Conservation (phyloP, 35 echinoderm and acorn worm species). For the Nesometra sesokonis region DNA sequence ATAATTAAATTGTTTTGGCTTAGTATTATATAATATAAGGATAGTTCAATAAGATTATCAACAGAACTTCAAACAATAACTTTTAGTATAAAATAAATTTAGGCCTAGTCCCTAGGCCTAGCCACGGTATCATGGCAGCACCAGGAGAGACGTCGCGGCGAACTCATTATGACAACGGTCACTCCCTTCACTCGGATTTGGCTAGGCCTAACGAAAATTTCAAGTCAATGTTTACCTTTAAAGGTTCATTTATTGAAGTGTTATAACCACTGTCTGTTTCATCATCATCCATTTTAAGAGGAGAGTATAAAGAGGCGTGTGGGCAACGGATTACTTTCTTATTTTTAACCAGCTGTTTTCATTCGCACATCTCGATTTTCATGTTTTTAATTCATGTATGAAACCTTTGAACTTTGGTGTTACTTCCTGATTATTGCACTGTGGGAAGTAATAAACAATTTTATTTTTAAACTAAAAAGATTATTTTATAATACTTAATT, state of each 20-base stretch:
- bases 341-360: neutral
- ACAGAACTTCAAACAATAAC: too few relatives aligned
- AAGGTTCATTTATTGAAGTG: constrained; percentile 70
- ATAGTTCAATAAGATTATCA: too few relatives aligned
- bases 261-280: constrained; percentile 91
- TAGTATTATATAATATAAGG: too few relatives aligned
- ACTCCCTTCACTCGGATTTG: too few relatives aligned
- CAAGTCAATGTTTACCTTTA: constrained; percentile 38
- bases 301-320: neutral
- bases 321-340: neutral
- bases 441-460: neutral
- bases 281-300: constrained; percentile 78
- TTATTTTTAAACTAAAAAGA: neutral
- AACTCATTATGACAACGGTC: too few relatives aligned
- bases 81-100: too few relatives aligned
- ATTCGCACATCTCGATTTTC: neutral
- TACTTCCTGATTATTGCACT: neutral
- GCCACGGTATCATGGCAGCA: too few relatives aligned
- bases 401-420: neutral
- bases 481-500: neutral
- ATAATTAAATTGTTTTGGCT: too few relatives aligned
- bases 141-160: too few relatives aligned
- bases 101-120: too few relatives aligned
- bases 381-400: neutral
- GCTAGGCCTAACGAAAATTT: neutral